Evolutionary conservation across 2,888 invertebrate genomes (phyloP), one percentile per base, ranked within the genome.

Genomic region (Oegoconia quadripuncta): DNA sequence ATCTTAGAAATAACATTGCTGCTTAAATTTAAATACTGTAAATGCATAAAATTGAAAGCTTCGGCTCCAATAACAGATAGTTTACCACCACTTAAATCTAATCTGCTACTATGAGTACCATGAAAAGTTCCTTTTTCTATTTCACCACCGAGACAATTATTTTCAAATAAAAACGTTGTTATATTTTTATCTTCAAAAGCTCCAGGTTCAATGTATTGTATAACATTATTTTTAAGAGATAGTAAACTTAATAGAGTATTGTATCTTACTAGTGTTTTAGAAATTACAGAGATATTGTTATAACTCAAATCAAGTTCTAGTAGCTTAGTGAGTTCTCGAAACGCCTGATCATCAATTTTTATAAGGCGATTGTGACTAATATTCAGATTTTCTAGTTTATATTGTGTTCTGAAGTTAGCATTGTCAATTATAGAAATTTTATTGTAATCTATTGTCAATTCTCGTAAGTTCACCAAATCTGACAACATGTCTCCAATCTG

Each of bases 371-470:
- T 50, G 11, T 34, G 39, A 26, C 43, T 44, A 8, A 50, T 13
- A 37, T 47, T 45, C 30, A 50, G 12, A 12, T 27, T 40, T 15
- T 35, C 27, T 12, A 50, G 40, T 22, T 43, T 41, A 2, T 29
- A 17, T 42, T 48, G 42, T n/a, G 37, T 35, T 32, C 30, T 39
- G 22, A 50, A 46, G 35, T 41, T 48, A 1, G 29, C 14, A 26
- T 44, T 40, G 12, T 32, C 23, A 7, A 50, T 29, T 1, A 29
- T 23, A 18, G 18, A 27, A 0, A 50, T 25, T n/a, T 23, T 6
- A 27, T 50, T 50, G 14, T 48, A 14, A 8, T 49, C 45, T 22
- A 51, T 38, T 3, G 16, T 20, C 1, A 51, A 22, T 16, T 42
- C 37, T 20, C 30, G 39, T 14, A 51, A 36, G 36, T 44, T 42